phyloP scores from a whole-genome alignment of 2,888 invertebrate species.

The Melanophora roralis region DNA sequence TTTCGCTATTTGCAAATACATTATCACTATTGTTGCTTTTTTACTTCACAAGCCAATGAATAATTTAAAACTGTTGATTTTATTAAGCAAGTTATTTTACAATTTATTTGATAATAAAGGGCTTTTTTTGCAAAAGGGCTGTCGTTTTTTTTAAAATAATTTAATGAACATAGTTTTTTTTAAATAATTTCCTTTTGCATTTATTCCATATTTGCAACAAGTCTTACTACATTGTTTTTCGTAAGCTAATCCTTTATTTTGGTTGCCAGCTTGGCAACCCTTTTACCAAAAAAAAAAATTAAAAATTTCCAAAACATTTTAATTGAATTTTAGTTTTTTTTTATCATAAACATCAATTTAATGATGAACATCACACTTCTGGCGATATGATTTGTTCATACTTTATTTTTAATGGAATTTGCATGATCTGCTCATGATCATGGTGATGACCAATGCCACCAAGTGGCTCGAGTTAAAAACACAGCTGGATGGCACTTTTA shows the following conservation, averaged over 20 bases:
- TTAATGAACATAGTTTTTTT: too few relatives aligned
- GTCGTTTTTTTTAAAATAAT: neutral
- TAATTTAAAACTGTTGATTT: conserved; percentile 57
- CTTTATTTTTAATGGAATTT: conserved; percentile 58
- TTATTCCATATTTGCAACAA: too few relatives aligned
- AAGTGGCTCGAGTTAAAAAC: conserved; percentile 45
- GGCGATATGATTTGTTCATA: conserved; percentile 56
- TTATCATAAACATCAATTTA: conserved; percentile 32
- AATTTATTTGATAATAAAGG: conserved; percentile 41
- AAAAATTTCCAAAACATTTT: conserved; percentile 53
- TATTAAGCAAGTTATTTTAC: conserved; percentile 56
- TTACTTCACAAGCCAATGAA: conserved; percentile 15
- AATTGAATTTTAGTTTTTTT: conserved; percentile 59
- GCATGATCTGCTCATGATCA: conserved; percentile 49
- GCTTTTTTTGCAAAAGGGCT: neutral
- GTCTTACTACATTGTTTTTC: too few relatives aligned
- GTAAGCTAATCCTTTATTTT: too few relatives aligned
- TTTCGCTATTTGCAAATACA: conserved; percentile 19
- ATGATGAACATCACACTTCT: conserved; percentile 65
- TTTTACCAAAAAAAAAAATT: neutral
- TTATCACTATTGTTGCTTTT: neutral
- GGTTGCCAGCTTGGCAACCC: conserved; percentile 37
- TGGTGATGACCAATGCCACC: conserved; percentile 57
- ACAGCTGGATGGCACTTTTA: conserved; percentile 55
- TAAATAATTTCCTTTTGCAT: too few relatives aligned